These are phyloP conservation scores for Geotrupes spiniger DNA, from an alignment of 2,888 invertebrate genomes.

Conservation along the genomic window DNA sequence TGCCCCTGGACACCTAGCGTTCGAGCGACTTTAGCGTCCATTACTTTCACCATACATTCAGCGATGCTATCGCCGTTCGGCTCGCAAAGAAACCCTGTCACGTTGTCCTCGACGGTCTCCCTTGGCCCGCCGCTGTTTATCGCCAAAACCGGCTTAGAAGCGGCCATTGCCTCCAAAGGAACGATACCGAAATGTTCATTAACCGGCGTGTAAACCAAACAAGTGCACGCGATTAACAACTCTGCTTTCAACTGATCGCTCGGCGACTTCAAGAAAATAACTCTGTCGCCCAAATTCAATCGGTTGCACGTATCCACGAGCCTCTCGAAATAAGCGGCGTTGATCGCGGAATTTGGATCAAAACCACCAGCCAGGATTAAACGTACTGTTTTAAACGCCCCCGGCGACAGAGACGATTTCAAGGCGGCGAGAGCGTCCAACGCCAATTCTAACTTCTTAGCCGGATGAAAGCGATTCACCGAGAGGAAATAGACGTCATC, in stretches of 20 bases:
- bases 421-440: conserved; percentile 74
- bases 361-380: conserved; percentile 96
- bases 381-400: conserved; percentile 67
- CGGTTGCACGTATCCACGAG: conserved; percentile 64
- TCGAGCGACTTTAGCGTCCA: conserved; percentile 58
- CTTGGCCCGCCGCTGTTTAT: conserved; percentile 93
- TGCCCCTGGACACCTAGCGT: conserved; percentile 75
- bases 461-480: conserved; percentile 95
- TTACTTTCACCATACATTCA: conserved; percentile 67
- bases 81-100: conserved; percentile 79
- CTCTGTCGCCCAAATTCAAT: conserved; percentile 66
- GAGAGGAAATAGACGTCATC: conserved; percentile 78
- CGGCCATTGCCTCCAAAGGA: conserved; percentile 97
- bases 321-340: conserved; percentile 80
- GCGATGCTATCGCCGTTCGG: conserved; percentile 70
- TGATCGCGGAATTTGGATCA: conserved; percentile 83
- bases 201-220: conserved; percentile 91
- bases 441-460: conserved; percentile 90
- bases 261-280: conserved; percentile 85
- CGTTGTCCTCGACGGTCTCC: conserved; percentile 81
- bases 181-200: conserved; percentile 99
- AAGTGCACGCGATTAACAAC: conserved; percentile 69
- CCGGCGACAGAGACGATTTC: conserved; percentile 53
- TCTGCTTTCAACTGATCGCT: conserved; percentile 80
- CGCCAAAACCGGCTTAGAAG: conserved; percentile 89